Evolutionary conservation across 2,888 invertebrate species (phyloP), one percentile per base, ranked within the genome.

Genomic region (Tipula helvola): DNA sequence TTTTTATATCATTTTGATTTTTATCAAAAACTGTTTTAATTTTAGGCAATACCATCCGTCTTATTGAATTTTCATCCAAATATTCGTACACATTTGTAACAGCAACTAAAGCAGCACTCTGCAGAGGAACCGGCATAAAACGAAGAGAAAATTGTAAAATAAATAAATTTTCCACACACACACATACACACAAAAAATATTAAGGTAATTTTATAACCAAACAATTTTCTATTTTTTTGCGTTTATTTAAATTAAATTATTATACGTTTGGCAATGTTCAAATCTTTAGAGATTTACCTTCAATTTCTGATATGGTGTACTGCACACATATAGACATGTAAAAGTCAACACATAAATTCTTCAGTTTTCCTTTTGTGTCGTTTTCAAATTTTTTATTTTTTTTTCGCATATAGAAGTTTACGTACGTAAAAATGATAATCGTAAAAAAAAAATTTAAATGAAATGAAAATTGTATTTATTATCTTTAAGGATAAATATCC

Each of bases 21-120:
- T 95, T 96, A 89, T 97, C 96, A 89, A 96, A 95, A 52, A 97
- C 94, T 87, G 93, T 91, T 91, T 96, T 97, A 18, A 97, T 95
- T 92, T 97, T 96, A 0, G 95, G 96, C 88, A 98, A 92, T 36
- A 98, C 95, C 92, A 96, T 95, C 88, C 94, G 94, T 87, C 95
- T 93, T 88, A 98, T 94, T 42, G 96, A 94, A 87, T 94, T 93
- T 90, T 98, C 97, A 88, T 97, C 96, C 88, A 98, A 93, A 90
- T 95, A 95, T 88, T 97, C 96, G 83, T 96, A 94, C 13, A 97
- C 96, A 90, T 96, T 96, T 87, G 96, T 95, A 12, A 97, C 95
- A 41, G 97, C 97, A 87, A 96, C 95, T 88, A 98, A 93, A 7
- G 98, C 97, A 36, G 98, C 97, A 90, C 96, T 96, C 97, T 98